These are phyloP conservation scores for Cephus nigrinus DNA, from an alignment of 2,888 invertebrate species.

Conservation along the genomic window DNA sequence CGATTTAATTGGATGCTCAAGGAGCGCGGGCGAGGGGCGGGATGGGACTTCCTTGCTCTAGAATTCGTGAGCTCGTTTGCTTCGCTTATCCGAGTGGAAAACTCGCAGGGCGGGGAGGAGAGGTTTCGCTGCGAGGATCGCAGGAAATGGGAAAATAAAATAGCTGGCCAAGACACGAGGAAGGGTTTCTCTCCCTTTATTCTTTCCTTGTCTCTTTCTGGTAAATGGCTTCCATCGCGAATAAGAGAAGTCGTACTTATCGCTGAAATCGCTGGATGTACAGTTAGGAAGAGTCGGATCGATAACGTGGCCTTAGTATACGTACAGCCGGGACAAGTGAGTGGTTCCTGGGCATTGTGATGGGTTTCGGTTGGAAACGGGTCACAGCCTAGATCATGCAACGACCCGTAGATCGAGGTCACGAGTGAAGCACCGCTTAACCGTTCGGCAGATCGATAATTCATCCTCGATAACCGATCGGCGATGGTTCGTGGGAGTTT, in stretches of 20 bases:
- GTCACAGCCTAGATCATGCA: conserved; percentile 30
- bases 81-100: not conserved
- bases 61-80: not conserved
- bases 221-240: not conserved
- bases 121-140: not conserved
- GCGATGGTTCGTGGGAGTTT: not conserved
- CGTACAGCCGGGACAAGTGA: not conserved
- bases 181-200: not conserved
- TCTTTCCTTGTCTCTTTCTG: not conserved
- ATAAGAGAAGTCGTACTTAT: not conserved
- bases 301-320: not conserved
- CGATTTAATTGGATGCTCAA: not conserved
- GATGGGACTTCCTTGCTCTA: not conserved
- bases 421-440: conserved; percentile 23
- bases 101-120: not conserved
- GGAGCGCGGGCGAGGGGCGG: not conserved
- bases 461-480: not conserved
- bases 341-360: conserved; percentile 9
- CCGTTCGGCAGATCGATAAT: conserved; percentile 24
- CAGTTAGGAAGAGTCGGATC: not conserved
- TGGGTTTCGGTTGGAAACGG: conserved; percentile 19
- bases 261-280: not conserved
- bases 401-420: conserved; percentile 28
- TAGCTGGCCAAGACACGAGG: not conserved
- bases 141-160: not conserved